Evolutionary conservation across 2,113 vertebrate species (phyloP).

Genomic region (Muscicapa adusta): DNA sequence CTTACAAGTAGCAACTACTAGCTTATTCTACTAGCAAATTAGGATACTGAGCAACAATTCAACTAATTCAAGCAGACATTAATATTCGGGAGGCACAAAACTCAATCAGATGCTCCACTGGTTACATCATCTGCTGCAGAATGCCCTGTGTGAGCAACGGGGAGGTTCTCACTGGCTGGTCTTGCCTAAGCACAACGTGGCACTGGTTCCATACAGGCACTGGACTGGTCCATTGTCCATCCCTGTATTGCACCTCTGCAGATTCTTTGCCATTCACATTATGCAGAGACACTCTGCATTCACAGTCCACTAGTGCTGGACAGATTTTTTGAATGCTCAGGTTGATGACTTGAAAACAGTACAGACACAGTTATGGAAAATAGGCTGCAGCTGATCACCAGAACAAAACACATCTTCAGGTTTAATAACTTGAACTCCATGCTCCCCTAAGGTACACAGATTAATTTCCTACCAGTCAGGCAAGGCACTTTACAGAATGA

Average conservation of each 20-base stretch:
- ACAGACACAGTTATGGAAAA: not conserved
- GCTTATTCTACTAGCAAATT: not conserved
- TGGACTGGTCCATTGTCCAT: fast-evolving
- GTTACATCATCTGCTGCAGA: not conserved
- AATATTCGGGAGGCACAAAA: not conserved
- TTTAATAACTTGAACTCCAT: not conserved
- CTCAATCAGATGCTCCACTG: not conserved
- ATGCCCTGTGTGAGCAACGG: not conserved
- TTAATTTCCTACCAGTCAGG: not conserved
- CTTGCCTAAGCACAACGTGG: fast-evolving
- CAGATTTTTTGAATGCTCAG: not conserved
- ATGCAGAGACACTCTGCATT: not conserved
- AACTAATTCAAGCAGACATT: not conserved
- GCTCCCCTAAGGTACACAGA: not conserved
- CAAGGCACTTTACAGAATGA: not conserved
- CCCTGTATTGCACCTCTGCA: fast-evolving
- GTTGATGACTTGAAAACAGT: not conserved
- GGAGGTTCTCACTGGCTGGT: not conserved
- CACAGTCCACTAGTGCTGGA: not conserved
- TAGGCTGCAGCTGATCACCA: fast-evolving
- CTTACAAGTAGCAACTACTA: not conserved
- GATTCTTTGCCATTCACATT: not conserved
- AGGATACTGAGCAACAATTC: not conserved
- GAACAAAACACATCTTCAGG: not conserved
- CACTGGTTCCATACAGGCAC: not conserved